These are phyloP conservation scores for Parnassius apollo DNA, from an alignment of 2,888 invertebrate genomes.

Conservation along the genomic window DNA sequence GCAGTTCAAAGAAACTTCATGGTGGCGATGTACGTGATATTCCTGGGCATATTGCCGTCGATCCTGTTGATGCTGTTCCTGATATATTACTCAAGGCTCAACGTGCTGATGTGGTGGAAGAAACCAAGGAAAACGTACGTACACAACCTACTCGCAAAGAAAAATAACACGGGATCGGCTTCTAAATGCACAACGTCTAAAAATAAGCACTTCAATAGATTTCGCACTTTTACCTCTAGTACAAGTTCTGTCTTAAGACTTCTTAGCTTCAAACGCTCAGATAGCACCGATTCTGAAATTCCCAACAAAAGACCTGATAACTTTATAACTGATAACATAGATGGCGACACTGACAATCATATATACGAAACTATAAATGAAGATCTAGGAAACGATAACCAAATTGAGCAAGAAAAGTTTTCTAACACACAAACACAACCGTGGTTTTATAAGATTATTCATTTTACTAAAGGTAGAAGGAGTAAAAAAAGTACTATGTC, in stretches of 20 bases:
- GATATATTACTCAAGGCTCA: slow-evolving; percentile 87
- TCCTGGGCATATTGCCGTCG: slow-evolving; percentile 91
- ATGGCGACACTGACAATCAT: slow-evolving; percentile 22
- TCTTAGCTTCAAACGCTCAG: slow-evolving; percentile 31
- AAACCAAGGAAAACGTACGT: slow-evolving; percentile 78
- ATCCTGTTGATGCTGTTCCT: slow-evolving; percentile 85
- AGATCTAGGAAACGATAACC: slow-evolving; percentile 28
- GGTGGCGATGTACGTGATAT: slow-evolving; percentile 91
- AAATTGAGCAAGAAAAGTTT: slow-evolving; percentile 16
- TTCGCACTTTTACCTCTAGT: slow-evolving; percentile 28
- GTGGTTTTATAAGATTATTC: slow-evolving; percentile 29
- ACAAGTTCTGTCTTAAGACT: slow-evolving; percentile 30
- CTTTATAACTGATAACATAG: not conserved
- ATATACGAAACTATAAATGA: slow-evolving; percentile 30
- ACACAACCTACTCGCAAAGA: slow-evolving; percentile 42
- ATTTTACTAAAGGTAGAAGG: slow-evolving; percentile 31
- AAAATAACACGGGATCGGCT: slow-evolving; percentile 3
- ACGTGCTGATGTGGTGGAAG: slow-evolving; percentile 80
- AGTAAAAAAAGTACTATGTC: slow-evolving; percentile 35
- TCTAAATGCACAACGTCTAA: slow-evolving; percentile 30
- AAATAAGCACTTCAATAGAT: slow-evolving; percentile 31
- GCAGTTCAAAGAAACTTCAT: slow-evolving; percentile 88
- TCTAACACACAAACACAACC: slow-evolving; percentile 7
- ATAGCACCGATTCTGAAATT: not conserved
- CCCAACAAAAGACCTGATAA: slow-evolving; percentile 16